Evolutionary conservation across 2,888 invertebrate genomes (phyloP), one percentile per base, ranked within the genome.

Genomic region (Petrophora chlorosata): DNA sequence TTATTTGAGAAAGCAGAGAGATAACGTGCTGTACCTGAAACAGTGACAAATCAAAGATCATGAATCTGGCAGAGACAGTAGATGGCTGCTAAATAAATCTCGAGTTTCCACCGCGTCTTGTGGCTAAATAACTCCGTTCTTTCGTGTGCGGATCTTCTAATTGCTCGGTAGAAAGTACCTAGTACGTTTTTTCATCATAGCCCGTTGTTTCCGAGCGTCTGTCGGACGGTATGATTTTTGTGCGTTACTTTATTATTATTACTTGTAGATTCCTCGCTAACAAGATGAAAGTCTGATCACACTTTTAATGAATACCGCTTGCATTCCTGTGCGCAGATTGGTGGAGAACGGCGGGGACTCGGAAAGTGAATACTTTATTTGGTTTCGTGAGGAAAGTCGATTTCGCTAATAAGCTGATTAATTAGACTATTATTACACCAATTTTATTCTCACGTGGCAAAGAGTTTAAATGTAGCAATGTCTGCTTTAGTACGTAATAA

Each of bases 61-160:
- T n/a, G 35, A 30, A 40, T 43, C 53, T 39, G 32, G 29, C 36
- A 40, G 42, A 35, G 29, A 5, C n/a, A n/a, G n/a, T n/a, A 38
- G 30, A 46, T 17, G 7, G 9, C n/a, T 33, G 38, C 43, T 12
- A 49, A 44, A 49, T 57, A 48, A 50, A 49, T 46, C 44, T 52
- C 32, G 0, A 43, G 22, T 48, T 47, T 41, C 41, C 42, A 32
- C 36, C 44, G 38, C 39, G 49, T 35, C 47, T 36, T 22, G 51
- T 15, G 15, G 33, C 46, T 53, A 49, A 46, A 52, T 47, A 54
- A 32, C 53, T 46, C 12, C 22, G 76, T 79, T 83, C 78, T 87
- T 82, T 86, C 87, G 87, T 89, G 87, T 80, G 76, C 77, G 82
- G 82, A 86, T 88, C 84, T 85, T 83, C 79, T 86, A 88, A 88